Percentiles rank a stretch among this genome's conserved stretches.
These are phyloP conservation scores for Sardina pilchardus DNA, from an alignment of 2,113 vertebrate genomes.

Conservation along the genomic window DNA sequence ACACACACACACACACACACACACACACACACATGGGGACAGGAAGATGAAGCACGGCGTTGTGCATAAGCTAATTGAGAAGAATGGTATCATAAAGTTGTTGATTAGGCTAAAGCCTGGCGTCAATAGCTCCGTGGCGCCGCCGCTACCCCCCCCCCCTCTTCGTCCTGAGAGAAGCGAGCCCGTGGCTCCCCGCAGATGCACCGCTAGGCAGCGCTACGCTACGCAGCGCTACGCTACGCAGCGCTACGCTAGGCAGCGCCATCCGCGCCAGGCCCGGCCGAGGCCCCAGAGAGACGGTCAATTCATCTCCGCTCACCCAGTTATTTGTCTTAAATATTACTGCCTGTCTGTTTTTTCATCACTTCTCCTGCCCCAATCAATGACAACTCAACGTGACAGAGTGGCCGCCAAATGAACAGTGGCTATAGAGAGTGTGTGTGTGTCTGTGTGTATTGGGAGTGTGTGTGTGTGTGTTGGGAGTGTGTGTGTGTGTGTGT, in stretches of 20 bases:
- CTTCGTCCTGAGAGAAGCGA: conserved; percentile 33
- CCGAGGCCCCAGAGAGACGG: conserved; percentile 19
- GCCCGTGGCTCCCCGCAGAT: neutral
- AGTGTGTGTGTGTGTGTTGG: neutral
- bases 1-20: neutral
- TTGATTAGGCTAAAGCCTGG: conserved; percentile 6
- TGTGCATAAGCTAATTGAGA: conserved; percentile 3
- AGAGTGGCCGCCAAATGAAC: conserved; percentile 63
- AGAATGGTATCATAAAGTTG: conserved; percentile 12
- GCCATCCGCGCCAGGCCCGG: neutral
- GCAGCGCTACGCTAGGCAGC: neutral
- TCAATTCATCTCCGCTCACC: conserved; percentile 42
- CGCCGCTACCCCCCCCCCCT: neutral
- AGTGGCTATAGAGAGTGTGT: conserved; percentile 34
- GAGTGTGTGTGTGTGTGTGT: neutral
- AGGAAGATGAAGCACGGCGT: neutral
- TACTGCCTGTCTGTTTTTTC: conserved; percentile 53
- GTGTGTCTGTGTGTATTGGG: neutral
- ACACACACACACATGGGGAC: neutral
- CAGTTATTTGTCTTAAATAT: conserved; percentile 59
- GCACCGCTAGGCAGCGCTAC: neutral
- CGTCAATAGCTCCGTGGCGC: neutral
- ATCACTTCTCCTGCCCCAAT: conserved; percentile 49
- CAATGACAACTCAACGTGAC: conserved; percentile 57
- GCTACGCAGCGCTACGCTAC: neutral